A percentile compares a stretch with the other conserved stretches of the same genome.
Evolutionary conservation across 2,113 vertebrate species (phyloP).

Genomic region (Turnix velox): DNA sequence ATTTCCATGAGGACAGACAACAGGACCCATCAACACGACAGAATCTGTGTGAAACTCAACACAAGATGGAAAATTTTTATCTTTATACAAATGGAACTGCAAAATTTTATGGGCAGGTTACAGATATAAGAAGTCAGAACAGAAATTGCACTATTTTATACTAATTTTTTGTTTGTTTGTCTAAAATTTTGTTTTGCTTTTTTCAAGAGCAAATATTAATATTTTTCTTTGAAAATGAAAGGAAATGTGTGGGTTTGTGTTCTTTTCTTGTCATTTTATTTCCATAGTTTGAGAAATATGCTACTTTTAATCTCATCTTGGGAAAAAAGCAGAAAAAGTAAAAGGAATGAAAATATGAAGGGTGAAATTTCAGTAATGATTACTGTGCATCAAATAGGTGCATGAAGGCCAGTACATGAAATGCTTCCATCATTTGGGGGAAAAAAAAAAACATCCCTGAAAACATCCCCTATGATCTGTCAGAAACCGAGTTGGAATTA

Average conservation of each 20-base stretch:
- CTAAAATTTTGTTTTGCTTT: constrained; percentile 28
- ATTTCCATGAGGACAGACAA: neutral
- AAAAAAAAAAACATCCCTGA: neutral
- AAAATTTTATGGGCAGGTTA: neutral
- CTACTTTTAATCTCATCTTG: constrained; percentile 36
- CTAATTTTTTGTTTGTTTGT: neutral
- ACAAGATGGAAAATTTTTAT: neutral
- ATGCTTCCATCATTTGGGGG: constrained; percentile 1
- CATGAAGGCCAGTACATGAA: constrained; percentile 5
- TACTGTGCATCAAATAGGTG: constrained; percentile 2
- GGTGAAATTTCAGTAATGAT: constrained; percentile 46
- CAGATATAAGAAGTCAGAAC: neutral
- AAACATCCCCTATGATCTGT: constrained; percentile 51
- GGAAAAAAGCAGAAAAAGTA: neutral
- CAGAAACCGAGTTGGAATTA: constrained; percentile 27
- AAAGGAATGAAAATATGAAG: neutral
- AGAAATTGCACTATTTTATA: neutral
- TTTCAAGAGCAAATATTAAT: constrained; percentile 36
- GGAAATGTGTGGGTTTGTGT: neutral
- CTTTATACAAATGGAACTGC: neutral
- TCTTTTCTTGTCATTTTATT: constrained; percentile 42
- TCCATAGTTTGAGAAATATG: constrained; percentile 1
- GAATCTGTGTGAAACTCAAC: neutral
- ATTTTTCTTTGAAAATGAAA: constrained; percentile 59
- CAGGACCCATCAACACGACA: neutral